Conservation (phyloP, 92 coral and sea anemone genomes). For the Umimayanthus kanabou region DNA sequence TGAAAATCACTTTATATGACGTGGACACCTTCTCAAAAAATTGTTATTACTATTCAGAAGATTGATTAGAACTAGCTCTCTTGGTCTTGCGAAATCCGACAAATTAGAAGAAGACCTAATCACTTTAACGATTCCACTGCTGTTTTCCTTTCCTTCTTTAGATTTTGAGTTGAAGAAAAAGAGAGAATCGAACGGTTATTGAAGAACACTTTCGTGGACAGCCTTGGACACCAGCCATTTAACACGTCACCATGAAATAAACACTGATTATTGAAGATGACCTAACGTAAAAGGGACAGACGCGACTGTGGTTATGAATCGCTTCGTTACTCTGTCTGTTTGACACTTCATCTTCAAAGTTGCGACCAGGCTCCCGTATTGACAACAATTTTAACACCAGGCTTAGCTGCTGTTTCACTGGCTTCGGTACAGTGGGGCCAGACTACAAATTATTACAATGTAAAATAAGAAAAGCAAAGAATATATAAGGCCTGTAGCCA, state of each 20-base stretch:
- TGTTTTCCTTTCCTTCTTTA: neutral
- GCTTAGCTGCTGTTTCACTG: neutral
- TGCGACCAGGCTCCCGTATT: neutral
- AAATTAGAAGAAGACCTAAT: neutral
- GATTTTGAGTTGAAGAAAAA: conserved; percentile 10
- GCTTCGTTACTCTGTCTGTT: neutral
- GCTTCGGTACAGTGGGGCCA: neutral
- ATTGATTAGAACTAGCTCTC: no score
- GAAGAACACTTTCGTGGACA: neutral
- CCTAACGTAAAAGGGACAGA: neutral
- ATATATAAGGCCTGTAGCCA: neutral
- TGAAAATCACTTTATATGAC: no score
- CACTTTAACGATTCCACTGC: neutral
- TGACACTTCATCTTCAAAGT: neutral
- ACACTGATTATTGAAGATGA: neutral
- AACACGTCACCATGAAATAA: neutral
- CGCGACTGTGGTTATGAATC: neutral
- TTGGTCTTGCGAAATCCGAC: neutral
- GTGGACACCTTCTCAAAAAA: no score
- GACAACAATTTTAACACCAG: neutral
- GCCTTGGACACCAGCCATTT: neutral
- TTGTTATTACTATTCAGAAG: no score
- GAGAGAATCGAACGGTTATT: neutral
- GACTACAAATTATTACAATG: neutral
- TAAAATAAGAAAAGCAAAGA: neutral